Base-by-base conservation (phyloP, 2,797 vertebrate species). In the Lagocephalus sceleratus region DNA sequence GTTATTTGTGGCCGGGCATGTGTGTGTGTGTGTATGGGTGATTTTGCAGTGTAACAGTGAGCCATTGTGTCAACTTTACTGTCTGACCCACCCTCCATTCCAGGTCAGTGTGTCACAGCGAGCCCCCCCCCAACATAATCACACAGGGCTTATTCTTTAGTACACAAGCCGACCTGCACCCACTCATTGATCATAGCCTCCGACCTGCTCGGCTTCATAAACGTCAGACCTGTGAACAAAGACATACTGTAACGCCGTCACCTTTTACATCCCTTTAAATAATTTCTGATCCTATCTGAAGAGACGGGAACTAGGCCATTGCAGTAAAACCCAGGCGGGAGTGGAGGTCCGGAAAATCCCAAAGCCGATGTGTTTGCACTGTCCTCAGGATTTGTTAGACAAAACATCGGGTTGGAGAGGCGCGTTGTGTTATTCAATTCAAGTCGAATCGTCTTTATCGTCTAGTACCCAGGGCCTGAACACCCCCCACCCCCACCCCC, bases 301-400 rank as follows among this genome's bases (percentile, higher is more conserved):
- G 40, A 7, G 25, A 9, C 16, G 16, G 20, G 20, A 50, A 53
- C 51, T 29, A 62, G 9, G 40, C 16, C 3, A 23, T 26, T 47
- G 14, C 23, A 12, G 20, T 12, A 16, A 48, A 35, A 35, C 14
- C 32, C 32, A 35, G 32, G 12, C 14, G 32, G 32, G 14, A 57
- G 22, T 7, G 9, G 44, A 40, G 43, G 11, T 20, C 3, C 45
- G 15, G n/a, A 49, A 43, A 29, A 23, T 21, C n/a, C 10, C 17
- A 19, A 11, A 21, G 0, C 19, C 15, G 25, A 23, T 54, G 29
- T 49, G 16, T 55, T 38, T n/a, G 7, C 1, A 15, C 86, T 78
- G 84, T 83, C 88, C 81, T 81, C 75, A 82, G 83, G 89, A 48
- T 25, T 1, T 47, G 80, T 73, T 78, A 84, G 16, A 20, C 14